Evolutionary conservation across 1,140 invertebrate genomes (phyloP), one percentile per base, ranked within the genome.

Genomic region (Diabrotica undecimpunctata): DNA sequence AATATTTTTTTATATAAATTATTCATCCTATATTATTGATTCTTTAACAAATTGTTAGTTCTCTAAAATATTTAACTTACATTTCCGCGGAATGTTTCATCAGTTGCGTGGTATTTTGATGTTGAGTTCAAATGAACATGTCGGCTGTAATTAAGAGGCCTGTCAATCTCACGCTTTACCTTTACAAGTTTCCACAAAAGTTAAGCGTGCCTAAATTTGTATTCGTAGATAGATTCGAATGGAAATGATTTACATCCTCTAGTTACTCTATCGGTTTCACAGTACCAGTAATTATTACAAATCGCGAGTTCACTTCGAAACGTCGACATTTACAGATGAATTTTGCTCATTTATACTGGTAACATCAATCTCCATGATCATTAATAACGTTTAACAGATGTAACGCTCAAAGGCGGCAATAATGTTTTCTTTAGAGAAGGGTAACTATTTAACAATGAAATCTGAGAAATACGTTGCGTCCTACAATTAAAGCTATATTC

Each of bases 331-430:
- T 37, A 37, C 36, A 57, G 25, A 57, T 57, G 35, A 37, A 37
- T 57, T 57, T 57, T 37, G 35, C 55, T 57, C 55, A 57, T 57
- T 57, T 57, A 57, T 57, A 37, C 10, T 57, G 55, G 36, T 25
- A 57, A 57, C 55, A 57, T 57, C 55, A 57, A 57, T 57, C 55
- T 57, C 55, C 55, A 12, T 37, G 55, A 57, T 57, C 55, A 57
- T 57, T 57, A 57, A 57, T 57, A 57, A 57, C 55, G 36, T 57
- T 57, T 57, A 57, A 57, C 55, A 57, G 41, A 46, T 46, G 41
- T 46, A 46, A 46, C 41, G 41, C n/a, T 10, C 41, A 46, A 46
- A 46, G 41, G n/a, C 41, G 41, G 8, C 8, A 46, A 46, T 25
- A n/a, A n/a, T 46, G 41, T 46, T 46, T 46, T 46, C 8, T 46